Base-by-base conservation (phyloP, 2,113 vertebrate genomes). In the Lophius piscatorius region DNA sequence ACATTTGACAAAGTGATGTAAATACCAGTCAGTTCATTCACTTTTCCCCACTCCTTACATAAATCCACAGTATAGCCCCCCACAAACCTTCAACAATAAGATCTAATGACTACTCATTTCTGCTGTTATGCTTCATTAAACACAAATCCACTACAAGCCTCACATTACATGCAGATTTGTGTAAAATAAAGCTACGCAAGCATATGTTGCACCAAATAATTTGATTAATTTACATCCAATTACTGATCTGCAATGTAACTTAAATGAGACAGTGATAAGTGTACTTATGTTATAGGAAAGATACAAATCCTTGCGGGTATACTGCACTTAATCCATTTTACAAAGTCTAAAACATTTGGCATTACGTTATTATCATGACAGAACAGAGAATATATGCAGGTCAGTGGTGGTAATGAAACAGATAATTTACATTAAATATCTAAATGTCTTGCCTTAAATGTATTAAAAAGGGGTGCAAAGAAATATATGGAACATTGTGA, bases 131-230 rank as follows among this genome's bases (percentile, higher is more conserved):
- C 50, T 58, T 59, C 74, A 83, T 83, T 83, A 80, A 68, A 51
- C 64, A 66, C 46, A 56, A 44, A 65, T 74, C 4, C 54, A 76
- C 51, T 56, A 71, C 63, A 65, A 34, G 72, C 63, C 22, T 77
- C 24, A 49, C 61, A 63, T 70, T 73, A 65, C 35, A 40, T 42
- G 7, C 55, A 40, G 38, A 78, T 57, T 65, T 38, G 66, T 72
- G 60, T 44, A 44, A 70, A 52, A 45, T 40, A 59, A 46, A 64
- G 63, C 29, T 7, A 26, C 4, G 26, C 34, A 59, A 71, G 66
- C 63, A 82, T 50, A 72, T 80, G 68, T 46, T 84, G 36, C 23
- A 51, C 38, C 42, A 64, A 80, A 76, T 63, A 64, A 67, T 28
- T 65, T 41, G 11, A 72, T 69, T n/a, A 17, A 66, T 72, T 65